phyloP scores from a whole-genome alignment of 2,888 invertebrate genomes.

The Dolomedes plantarius region DNA sequence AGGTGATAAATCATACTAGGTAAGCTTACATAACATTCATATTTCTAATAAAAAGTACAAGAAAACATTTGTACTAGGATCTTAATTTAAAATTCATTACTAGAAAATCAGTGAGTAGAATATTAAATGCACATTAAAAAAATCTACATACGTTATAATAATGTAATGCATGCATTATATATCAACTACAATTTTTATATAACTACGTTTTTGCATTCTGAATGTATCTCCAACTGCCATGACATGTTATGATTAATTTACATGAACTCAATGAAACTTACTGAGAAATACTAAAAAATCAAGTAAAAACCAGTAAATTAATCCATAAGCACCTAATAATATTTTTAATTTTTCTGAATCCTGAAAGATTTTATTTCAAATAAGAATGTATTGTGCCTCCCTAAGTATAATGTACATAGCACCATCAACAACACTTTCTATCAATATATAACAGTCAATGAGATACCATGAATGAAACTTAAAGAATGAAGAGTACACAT shows the following conservation, averaged over 20 bases:
- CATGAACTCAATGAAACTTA: neutral
- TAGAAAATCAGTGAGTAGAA: neutral
- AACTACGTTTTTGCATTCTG: neutral
- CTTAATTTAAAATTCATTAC: neutral
- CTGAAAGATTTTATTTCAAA: too few relatives aligned
- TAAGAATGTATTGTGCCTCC: too few relatives aligned
- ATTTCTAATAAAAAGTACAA: too few relatives aligned
- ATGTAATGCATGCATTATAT: neutral
- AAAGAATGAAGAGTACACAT: too few relatives aligned
- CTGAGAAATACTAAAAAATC: neutral
- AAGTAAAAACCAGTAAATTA: neutral
- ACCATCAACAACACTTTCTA: too few relatives aligned
- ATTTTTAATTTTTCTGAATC: too few relatives aligned
- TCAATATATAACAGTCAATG: too few relatives aligned
- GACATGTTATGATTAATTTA: neutral
- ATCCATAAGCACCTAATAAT: neutral
- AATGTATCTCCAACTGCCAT: slow-evolving; percentile 1
- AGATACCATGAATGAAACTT: too few relatives aligned
- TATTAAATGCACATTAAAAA: neutral
- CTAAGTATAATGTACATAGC: too few relatives aligned
- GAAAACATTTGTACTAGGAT: neutral
- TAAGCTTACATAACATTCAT: too few relatives aligned
- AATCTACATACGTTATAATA: neutral
- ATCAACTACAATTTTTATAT: neutral
- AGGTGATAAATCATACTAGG: too few relatives aligned